These are phyloP conservation scores for Ornithoptera alexandrae DNA, from an alignment of 2,888 invertebrate species.

Conservation along the genomic window DNA sequence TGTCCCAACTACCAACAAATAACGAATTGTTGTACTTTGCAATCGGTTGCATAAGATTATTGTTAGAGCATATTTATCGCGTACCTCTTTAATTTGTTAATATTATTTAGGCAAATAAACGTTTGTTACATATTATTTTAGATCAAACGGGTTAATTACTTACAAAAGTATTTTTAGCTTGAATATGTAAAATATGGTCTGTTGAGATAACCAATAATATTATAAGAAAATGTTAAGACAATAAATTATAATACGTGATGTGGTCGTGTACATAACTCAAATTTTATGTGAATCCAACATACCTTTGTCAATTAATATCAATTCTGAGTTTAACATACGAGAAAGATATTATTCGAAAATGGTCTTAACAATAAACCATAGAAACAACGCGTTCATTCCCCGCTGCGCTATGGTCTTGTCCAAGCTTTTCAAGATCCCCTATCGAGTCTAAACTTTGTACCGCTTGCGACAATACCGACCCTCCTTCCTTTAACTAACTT, in stretches of 20 bases:
- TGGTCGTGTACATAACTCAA: no score
- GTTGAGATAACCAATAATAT: no score
- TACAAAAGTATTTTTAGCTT: no score
- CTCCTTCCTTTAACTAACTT: conserved; percentile 46
- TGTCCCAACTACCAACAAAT: conserved; percentile 48
- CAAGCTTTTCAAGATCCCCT: conserved; percentile 62
- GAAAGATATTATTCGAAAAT: conserved; percentile 15
- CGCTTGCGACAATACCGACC: conserved; percentile 52
- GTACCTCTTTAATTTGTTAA: background rate
- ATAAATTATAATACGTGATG: no score
- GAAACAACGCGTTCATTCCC: conserved; percentile 35
- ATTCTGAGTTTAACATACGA: conserved; percentile 1
- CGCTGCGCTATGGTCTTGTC: conserved; percentile 56
- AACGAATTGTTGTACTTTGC: conserved; percentile 28
- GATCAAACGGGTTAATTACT: no score
- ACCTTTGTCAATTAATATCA: background rate
- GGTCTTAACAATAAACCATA: conserved; percentile 26
- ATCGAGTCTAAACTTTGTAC: conserved; percentile 73
- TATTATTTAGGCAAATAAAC: no score
- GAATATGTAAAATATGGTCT: no score
- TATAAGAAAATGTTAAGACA: no score
- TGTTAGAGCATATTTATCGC: background rate
- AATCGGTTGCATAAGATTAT: conserved; percentile 1
- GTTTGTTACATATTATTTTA: no score
- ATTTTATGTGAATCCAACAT: no score